These are phyloP conservation scores for Heteromormyrus szaboi DNA, from an alignment of 2,797 vertebrate genomes.

Conservation along the genomic window DNA sequence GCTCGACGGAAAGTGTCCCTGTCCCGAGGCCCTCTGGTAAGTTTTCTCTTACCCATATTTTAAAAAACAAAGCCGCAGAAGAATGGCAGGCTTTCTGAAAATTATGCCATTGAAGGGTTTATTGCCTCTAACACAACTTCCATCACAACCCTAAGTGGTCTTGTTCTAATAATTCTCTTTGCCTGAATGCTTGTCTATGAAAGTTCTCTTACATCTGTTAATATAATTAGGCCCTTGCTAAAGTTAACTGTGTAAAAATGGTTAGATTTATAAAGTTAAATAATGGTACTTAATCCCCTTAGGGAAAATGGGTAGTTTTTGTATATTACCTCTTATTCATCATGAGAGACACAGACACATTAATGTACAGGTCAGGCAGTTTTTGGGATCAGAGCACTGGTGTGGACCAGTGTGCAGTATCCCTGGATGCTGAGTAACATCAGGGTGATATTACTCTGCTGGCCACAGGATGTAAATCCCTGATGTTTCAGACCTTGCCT, in stretches of 20 bases:
- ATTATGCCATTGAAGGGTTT: neutral
- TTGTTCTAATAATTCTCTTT: neutral
- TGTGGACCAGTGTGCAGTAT: neutral
- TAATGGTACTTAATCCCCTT: neutral
- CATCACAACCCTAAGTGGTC: neutral
- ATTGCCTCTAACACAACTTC: neutral
- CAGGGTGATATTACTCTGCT: neutral
- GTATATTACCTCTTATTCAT: neutral
- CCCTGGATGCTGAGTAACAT: neutral
- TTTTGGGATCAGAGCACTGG: neutral
- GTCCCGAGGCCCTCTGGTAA: constrained; percentile 87
- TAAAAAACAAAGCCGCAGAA: neutral
- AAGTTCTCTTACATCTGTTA: neutral
- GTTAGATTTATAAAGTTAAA: neutral
- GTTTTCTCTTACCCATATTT: constrained; percentile 26
- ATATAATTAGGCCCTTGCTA: neutral
- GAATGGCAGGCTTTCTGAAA: neutral
- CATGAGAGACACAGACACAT: neutral
- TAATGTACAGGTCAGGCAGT: neutral
- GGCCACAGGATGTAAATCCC: neutral
- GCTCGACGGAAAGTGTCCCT: constrained; percentile 90
- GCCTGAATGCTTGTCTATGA: neutral
- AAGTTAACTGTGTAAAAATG: neutral
- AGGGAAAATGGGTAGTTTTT: neutral
- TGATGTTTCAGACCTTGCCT: neutral